Percentiles rank a stretch among this genome's conserved stretches.
Evolutionary conservation across 2,797 vertebrate species (phyloP).

Genomic region (Parambassis ranga): DNA sequence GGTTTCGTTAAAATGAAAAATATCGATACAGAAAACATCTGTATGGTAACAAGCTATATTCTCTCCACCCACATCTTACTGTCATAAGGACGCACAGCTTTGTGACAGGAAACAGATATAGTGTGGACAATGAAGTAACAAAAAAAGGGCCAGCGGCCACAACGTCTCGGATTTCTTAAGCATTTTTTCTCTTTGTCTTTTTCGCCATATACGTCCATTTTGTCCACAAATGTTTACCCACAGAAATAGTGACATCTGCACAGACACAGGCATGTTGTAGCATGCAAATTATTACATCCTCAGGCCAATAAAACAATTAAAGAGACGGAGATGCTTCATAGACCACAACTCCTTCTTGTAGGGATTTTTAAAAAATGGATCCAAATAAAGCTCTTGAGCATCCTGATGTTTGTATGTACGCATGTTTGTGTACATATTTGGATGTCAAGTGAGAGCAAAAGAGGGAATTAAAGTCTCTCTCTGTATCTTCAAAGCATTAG

Average conservation of each 20-base stretch:
- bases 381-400: constrained; percentile 40
- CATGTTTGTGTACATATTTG: constrained; percentile 20
- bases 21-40: constrained; percentile 14
- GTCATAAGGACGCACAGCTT: constrained; percentile 11
- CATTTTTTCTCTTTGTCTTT: too few species aligned
- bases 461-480: constrained; percentile 32
- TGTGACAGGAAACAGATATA: constrained; percentile 25
- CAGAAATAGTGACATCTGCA: constrained; percentile 42
- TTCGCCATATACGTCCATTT: neutral
- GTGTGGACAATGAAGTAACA: constrained; percentile 2
- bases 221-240: constrained; percentile 23
- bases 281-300: constrained; percentile 52
- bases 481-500: constrained; percentile 34
- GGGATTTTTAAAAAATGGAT: constrained; percentile 33
- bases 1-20: neutral
- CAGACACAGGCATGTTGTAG: constrained; percentile 47
- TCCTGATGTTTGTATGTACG: neutral
- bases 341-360: constrained; percentile 44
- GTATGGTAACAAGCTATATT: neutral
- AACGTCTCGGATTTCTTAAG: constrained; percentile 12
- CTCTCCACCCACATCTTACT: constrained; percentile 4
- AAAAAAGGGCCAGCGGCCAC: constrained; percentile 10
- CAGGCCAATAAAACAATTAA: constrained; percentile 58
- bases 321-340: constrained; percentile 48
- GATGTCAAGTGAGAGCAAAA: constrained; percentile 43